A percentile compares a stretch with the other conserved stretches of the same genome.
Evolutionary conservation across 2,797 vertebrate species (phyloP).

Genomic region (Anguilla obscura): DNA sequence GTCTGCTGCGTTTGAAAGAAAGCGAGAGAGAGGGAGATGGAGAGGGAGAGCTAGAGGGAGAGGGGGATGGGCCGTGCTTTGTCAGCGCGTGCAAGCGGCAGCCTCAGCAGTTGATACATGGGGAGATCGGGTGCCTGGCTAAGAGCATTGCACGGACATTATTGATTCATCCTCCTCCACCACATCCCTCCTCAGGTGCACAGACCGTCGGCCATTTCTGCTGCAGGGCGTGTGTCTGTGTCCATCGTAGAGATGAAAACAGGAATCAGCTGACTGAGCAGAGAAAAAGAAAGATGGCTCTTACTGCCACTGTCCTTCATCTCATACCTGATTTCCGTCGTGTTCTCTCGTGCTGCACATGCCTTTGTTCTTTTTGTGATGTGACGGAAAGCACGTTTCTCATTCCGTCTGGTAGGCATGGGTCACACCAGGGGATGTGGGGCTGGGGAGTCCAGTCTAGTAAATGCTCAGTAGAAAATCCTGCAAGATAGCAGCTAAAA

Average conservation of each 20-base stretch:
- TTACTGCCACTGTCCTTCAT: not conserved
- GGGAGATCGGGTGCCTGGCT: not conserved
- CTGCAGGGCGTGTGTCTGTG: not conserved
- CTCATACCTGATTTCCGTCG: not conserved
- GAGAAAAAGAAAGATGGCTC: constrained; percentile 30
- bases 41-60: constrained; percentile 21
- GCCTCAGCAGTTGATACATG: constrained; percentile 44
- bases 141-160: not conserved
- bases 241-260: too few species aligned
- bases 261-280: not conserved
- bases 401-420: not conserved
- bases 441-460: not conserved
- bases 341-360: not conserved
- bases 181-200: not conserved
- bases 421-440: not conserved
- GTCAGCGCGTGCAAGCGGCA: constrained; percentile 45
- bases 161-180: not conserved
- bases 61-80: constrained; percentile 60
- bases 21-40: constrained; percentile 13
- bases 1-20: constrained; percentile 39
- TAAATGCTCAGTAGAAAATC: not conserved
- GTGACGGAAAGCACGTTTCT: not conserved
- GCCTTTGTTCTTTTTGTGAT: not conserved
- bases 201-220: not conserved
- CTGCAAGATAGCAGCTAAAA: not conserved